Conservation (phyloP, 2,797 vertebrate genomes). For the Cyprinella venusta region DNA sequence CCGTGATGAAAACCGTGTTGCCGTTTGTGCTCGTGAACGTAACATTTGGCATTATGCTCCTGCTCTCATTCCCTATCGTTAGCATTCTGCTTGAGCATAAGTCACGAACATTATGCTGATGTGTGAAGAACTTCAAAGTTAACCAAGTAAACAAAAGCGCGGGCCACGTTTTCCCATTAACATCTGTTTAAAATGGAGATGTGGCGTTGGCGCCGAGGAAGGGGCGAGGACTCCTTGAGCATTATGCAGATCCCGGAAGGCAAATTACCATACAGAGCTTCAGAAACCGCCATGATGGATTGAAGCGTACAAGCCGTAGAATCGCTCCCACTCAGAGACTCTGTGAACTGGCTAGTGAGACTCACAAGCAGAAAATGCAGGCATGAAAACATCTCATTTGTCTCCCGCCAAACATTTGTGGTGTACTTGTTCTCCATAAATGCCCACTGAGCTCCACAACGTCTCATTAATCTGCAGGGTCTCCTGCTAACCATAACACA, state of each 20-base stretch:
- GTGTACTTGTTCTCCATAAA: constrained; percentile 30
- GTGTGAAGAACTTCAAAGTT: constrained; percentile 53
- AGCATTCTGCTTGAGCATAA: constrained; percentile 30
- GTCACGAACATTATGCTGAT: constrained; percentile 48
- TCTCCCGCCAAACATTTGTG: constrained; percentile 50
- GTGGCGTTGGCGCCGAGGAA: constrained; percentile 28
- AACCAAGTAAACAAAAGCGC: constrained; percentile 56
- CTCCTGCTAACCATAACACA: background rate
- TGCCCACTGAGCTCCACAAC: constrained; percentile 10
- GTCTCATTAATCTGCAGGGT: background rate
- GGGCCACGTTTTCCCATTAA: constrained; percentile 48
- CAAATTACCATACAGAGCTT: constrained; percentile 57
- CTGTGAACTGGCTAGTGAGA: constrained; percentile 3
- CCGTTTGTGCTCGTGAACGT: background rate
- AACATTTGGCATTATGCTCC: background rate
- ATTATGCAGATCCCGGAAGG: constrained; percentile 52
- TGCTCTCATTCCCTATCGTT: constrained; percentile 11
- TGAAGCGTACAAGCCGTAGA: constrained; percentile 43
- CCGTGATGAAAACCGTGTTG: constrained; percentile 21
- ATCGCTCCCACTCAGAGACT: constrained; percentile 48
- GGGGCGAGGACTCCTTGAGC: constrained; percentile 33
- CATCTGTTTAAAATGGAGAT: constrained; percentile 64
- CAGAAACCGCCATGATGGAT: constrained; percentile 47
- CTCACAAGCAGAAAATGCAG: constrained; percentile 49
- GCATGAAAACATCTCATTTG: constrained; percentile 42